phyloP scores from a whole-genome alignment of 2,113 vertebrate species.

The Larimichthys polyactis region DNA sequence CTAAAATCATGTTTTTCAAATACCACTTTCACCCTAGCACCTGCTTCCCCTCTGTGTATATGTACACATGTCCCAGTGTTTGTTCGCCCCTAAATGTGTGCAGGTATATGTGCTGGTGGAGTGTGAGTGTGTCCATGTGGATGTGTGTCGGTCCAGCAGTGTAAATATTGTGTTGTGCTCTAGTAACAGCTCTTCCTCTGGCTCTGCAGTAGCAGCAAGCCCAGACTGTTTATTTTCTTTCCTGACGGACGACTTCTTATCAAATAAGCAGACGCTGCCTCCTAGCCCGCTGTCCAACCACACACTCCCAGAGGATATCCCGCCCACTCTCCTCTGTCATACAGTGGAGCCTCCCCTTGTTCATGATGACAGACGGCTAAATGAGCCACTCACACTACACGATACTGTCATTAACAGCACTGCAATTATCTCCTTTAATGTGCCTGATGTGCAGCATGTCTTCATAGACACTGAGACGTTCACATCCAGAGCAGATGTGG shows the following conservation, averaged over 20 bases:
- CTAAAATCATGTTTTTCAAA: constrained; percentile 16
- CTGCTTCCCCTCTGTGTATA: constrained; percentile 44
- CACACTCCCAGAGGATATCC: constrained; percentile 67
- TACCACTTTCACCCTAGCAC: constrained; percentile 11
- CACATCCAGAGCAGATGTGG: constrained; percentile 52
- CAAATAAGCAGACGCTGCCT: constrained; percentile 85
- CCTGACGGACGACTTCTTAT: constrained; percentile 86
- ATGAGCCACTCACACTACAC: constrained; percentile 31
- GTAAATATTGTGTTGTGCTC: constrained; percentile 88
- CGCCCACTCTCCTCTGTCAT: constrained; percentile 56
- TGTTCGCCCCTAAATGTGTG: constrained; percentile 45
- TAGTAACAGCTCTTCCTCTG: constrained; percentile 83
- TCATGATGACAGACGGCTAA: constrained; percentile 41
- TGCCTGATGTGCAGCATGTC: constrained; percentile 15
- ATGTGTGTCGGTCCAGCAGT: constrained; percentile 69
- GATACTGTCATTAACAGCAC: neutral
- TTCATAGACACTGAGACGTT: constrained; percentile 12
- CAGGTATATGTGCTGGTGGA: constrained; percentile 58
- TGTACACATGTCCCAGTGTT: constrained; percentile 44
- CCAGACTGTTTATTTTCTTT: constrained; percentile 85
- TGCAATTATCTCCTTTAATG: neutral
- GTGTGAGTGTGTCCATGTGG: constrained; percentile 45
- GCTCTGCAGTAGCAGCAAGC: constrained; percentile 77
- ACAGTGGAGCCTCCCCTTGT: constrained; percentile 8
- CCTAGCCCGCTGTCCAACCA: constrained; percentile 74